These are phyloP conservation scores for Standfussiana lucernea DNA, from an alignment of 2,888 invertebrate genomes.

Conservation along the genomic window DNA sequence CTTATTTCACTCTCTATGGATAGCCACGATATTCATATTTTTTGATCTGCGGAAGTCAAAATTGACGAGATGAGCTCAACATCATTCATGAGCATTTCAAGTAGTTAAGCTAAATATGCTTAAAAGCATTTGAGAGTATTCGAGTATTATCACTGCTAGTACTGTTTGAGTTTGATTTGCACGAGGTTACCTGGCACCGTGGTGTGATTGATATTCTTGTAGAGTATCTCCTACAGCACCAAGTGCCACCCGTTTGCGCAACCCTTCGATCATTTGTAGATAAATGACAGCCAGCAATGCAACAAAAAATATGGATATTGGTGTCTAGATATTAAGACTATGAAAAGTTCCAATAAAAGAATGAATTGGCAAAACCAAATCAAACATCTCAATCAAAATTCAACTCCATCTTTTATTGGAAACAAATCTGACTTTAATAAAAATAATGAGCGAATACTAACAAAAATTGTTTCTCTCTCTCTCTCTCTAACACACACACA, in stretches of 20 bases:
- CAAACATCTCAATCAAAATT: slow-evolving; percentile 21
- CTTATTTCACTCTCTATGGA: slow-evolving; percentile 63
- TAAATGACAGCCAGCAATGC: slow-evolving; percentile 88
- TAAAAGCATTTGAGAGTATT: slow-evolving; percentile 62
- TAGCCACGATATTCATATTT: slow-evolving; percentile 88
- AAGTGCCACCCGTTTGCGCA: slow-evolving; percentile 74
- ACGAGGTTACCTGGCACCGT: slow-evolving; percentile 71
- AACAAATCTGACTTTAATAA: slow-evolving; percentile 64
- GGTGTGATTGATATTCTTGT: slow-evolving; percentile 66
- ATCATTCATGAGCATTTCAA: slow-evolving; percentile 70
- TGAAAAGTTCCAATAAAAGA: slow-evolving; percentile 72
- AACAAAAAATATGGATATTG: slow-evolving; percentile 90
- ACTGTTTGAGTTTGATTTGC: slow-evolving; percentile 81
- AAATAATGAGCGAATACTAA: slow-evolving; percentile 91
- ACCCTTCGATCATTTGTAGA: slow-evolving; percentile 69
- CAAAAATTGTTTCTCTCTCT: slow-evolving; percentile 85
- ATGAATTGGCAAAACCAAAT: slow-evolving; percentile 40
- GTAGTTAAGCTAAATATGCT: slow-evolving; percentile 75
- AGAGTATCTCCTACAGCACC: slow-evolving; percentile 70
- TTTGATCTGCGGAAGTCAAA: slow-evolving; percentile 75
- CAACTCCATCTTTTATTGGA: slow-evolving; percentile 72
- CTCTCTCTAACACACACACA: slow-evolving; percentile 86
- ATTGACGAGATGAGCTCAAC: slow-evolving; percentile 53
- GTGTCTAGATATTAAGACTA: slow-evolving; percentile 73
- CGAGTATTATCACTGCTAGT: slow-evolving; percentile 74